These are phyloP conservation scores for Entomobrya proxima DNA, from an alignment of 2,888 invertebrate genomes.

Conservation along the genomic window DNA sequence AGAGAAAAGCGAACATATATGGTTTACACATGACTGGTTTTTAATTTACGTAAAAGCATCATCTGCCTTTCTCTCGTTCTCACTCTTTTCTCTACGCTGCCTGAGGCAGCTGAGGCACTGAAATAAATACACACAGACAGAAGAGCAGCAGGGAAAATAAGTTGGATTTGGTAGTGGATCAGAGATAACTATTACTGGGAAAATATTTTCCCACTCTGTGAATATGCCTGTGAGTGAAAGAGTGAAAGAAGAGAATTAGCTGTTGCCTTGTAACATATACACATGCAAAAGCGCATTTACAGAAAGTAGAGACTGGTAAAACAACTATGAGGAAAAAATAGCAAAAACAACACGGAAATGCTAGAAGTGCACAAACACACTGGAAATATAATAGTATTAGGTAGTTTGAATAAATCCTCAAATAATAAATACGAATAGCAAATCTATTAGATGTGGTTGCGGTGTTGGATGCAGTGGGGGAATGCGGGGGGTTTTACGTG, in stretches of 20 bases:
- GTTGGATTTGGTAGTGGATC: constrained; percentile 17
- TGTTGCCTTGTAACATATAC: too few species aligned
- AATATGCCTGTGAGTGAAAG: background rate
- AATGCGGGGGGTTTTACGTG: background rate
- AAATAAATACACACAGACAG: too few species aligned
- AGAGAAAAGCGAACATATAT: constrained; percentile 27
- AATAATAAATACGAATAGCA: constrained; percentile 25
- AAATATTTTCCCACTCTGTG: background rate
- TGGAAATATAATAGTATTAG: background rate
- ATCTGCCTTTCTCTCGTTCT: constrained; percentile 37
- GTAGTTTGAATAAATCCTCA: background rate
- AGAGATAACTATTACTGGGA: constrained; percentile 18
- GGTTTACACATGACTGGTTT: constrained; percentile 58
- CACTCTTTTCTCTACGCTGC: background rate
- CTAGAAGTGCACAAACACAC: background rate
- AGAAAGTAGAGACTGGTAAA: background rate
- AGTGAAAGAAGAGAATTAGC: background rate
- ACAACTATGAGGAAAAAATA: too few species aligned
- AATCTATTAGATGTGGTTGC: constrained; percentile 24
- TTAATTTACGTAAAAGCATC: constrained; percentile 67
- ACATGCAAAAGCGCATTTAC: background rate
- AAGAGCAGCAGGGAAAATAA: background rate
- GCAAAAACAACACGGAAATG: too few species aligned
- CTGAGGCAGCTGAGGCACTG: constrained; percentile 16
- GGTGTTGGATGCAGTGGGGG: background rate